Base-by-base conservation (phyloP, 2,888 invertebrate genomes). In the Brenthis hecate region DNA sequence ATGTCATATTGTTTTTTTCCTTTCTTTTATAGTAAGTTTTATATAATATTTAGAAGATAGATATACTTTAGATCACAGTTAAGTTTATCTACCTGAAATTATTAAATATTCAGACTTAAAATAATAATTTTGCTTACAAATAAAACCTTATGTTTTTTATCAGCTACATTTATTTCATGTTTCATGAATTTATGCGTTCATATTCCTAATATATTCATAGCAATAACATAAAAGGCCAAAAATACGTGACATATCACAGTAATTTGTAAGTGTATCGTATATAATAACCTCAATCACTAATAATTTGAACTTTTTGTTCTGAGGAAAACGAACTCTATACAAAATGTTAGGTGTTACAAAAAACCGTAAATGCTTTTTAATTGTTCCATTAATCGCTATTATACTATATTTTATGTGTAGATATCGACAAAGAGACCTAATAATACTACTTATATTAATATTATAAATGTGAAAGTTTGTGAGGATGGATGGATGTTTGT, bases 311-410 rank as follows among this genome's bases (percentile, higher is more conserved):
- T 66, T 56, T 48, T 23, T 43, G 28, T 61, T 51, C 23, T 1
- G 64, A 16, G 65, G 64, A 19, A 54, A 66, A 66, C 53, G 53
- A 66, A 60, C 66, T 60, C 64, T 61, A 66, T 69, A 58, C 63
- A 36, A 28, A 57, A 68, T 51, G 36, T 53, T 55, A 8, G 6
- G 28, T 43, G 53, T 23, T 32, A 56, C 48, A 48, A 65, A 58
- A 16, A 57, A 51, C 32, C 51, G 55, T 54, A 6, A 13, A 53
- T 8, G 19, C 0, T 36, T 50, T 36, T 28, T 56, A 64, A 56
- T 61, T 48, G 23, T 32, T 13, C 1, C 53, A 16, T 57, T 11
- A 47, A 28, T 58, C 14, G 2, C 5, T 23, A 13, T 51, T 65
- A 60, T 16, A 14, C 5, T 36, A 36, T 28, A 19, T 48, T 43